Evolutionary conservation across 2,797 vertebrate genomes (phyloP).

Genomic region (Syncerus caffer): DNA sequence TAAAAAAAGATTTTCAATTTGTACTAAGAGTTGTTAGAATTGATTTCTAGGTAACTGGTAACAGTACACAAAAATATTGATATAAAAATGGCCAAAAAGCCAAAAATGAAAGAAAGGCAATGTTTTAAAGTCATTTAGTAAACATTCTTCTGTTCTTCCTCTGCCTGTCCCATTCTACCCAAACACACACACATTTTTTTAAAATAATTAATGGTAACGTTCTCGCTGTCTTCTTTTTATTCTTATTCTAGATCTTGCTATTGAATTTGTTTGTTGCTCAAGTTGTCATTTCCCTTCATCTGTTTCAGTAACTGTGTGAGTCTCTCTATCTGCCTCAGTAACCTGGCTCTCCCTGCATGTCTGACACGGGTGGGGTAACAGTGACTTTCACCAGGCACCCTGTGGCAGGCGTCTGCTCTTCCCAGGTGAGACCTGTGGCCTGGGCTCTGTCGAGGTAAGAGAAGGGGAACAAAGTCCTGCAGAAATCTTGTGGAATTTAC

Average conservation of each 20-base stretch:
- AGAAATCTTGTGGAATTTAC: background rate
- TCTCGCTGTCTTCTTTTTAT: background rate
- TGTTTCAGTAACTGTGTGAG: background rate
- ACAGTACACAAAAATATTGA: background rate
- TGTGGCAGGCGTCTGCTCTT: background rate
- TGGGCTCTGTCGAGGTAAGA: background rate
- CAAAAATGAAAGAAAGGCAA: conserved; percentile 4
- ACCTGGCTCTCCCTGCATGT: background rate
- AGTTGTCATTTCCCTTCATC: background rate
- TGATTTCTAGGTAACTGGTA: background rate
- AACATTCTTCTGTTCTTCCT: background rate
- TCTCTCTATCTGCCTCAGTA: background rate
- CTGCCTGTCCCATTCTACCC: background rate
- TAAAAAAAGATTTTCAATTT: conserved; percentile 3
- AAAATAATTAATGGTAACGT: background rate
- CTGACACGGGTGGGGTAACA: too few species aligned
- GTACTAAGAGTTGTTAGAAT: background rate
- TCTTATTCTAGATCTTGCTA: background rate
- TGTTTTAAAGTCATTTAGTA: background rate
- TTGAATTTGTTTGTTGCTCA: background rate
- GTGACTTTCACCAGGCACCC: background rate
- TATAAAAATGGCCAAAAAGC: background rate
- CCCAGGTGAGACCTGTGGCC: background rate
- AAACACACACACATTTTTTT: background rate
- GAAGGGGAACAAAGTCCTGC: background rate